Percentiles rank a stretch among this genome's conserved stretches.
phyloP scores from a whole-genome alignment of 2,113 vertebrate species.

The Neotoma lepida region DNA sequence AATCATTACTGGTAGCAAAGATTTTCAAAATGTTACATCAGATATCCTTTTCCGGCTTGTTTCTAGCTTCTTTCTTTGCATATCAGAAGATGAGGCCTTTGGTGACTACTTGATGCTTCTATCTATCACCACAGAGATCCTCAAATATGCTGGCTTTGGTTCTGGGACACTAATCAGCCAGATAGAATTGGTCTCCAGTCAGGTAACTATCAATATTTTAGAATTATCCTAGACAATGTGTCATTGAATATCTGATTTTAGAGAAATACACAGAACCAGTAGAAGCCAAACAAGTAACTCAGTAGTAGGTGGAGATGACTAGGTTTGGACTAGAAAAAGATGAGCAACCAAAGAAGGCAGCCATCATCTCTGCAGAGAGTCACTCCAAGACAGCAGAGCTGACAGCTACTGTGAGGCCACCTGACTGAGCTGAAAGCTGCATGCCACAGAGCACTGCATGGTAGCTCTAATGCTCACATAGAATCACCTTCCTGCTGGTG shows the following conservation, averaged over 20 bases:
- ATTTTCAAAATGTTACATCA: constrained; percentile 97
- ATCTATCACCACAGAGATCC: constrained; percentile 90
- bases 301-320: constrained; percentile 94
- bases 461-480: constrained; percentile 92
- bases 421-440: constrained; percentile 95
- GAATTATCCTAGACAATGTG: constrained; percentile 94
- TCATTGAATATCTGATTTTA: constrained; percentile 96
- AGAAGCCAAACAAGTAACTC: constrained; percentile 96
- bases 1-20: constrained; percentile 94
- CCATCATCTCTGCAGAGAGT: constrained; percentile 91
- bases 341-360: constrained; percentile 89
- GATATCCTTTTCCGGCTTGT: constrained; percentile 94
- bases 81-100: constrained; percentile 91
- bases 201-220: constrained; percentile 94
- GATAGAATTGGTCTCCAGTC: constrained; percentile 94
- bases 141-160: constrained; percentile 91
- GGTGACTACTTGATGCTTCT: constrained; percentile 92
- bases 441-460: constrained; percentile 94
- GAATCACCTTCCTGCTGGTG: constrained; percentile 92
- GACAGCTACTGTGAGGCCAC: constrained; percentile 90
- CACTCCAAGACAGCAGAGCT: constrained; percentile 94
- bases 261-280: constrained; percentile 95
- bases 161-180: constrained; percentile 94
- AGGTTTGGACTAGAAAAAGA: constrained; percentile 94
- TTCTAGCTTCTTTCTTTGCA: constrained; percentile 89